phyloP scores from a whole-genome alignment of 2,797 vertebrate genomes.

The Ambastaia sidthimunki region DNA sequence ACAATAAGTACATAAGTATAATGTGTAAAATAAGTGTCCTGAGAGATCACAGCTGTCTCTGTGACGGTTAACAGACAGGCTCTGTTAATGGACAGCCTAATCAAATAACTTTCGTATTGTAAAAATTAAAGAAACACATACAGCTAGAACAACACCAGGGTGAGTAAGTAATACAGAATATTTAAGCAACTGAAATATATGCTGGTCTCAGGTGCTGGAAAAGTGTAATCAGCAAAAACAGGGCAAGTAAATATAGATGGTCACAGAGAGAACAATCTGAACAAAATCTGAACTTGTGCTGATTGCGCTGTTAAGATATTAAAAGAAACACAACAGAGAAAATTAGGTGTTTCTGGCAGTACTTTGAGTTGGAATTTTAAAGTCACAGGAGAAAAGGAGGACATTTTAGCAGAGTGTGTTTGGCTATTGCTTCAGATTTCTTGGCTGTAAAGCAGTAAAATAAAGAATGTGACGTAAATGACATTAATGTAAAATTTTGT shows the following conservation, averaged over 20 bases:
- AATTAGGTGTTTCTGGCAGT: neutral
- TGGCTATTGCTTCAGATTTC: no score
- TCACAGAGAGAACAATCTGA: neutral
- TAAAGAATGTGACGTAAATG: no score
- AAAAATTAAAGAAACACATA: neutral
- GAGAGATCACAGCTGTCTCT: no score
- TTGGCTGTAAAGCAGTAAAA: no score
- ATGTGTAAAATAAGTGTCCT: no score
- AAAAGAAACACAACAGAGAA: neutral
- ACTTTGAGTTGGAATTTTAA: neutral
- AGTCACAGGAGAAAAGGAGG: no score
- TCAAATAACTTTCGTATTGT: neutral
- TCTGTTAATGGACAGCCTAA: no score
- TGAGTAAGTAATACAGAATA: neutral
- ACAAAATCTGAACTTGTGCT: no score
- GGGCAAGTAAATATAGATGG: neutral
- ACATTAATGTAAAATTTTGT: no score
- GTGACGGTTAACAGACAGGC: no score
- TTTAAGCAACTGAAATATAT: neutral
- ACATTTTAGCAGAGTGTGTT: no score
- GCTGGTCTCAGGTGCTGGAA: neutral
- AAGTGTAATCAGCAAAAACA: neutral
- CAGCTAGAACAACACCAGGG: neutral
- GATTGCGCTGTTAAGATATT: neutral
- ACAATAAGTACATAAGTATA: no score